Percentiles rank a stretch among this genome's conserved stretches.
Evolutionary conservation across 2,888 invertebrate genomes (phyloP).

Genomic region (Nomada lathburiana): DNA sequence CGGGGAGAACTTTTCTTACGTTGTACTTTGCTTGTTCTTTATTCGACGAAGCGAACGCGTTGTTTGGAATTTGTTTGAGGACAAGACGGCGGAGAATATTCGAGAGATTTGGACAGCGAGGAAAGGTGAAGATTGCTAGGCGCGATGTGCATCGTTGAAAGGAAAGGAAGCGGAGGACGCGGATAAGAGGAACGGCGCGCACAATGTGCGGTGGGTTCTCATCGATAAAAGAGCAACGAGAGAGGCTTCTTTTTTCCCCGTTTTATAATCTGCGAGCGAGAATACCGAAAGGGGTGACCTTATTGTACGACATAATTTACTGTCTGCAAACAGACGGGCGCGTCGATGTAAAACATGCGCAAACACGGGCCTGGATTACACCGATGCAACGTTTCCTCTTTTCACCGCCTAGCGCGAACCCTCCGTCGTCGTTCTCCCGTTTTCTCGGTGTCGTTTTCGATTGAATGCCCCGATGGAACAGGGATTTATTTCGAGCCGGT

Average conservation of each 20-base stretch:
- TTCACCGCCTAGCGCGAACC: conserved; percentile 3
- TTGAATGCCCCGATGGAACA: conserved; percentile 58
- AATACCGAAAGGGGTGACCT: conserved; percentile 77
- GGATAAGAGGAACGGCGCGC: neutral
- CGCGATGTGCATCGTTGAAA: neutral
- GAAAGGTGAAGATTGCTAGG: too few species aligned
- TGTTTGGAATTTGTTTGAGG: too few species aligned
- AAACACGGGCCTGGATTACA: conserved; percentile 66
- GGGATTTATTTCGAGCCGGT: conserved; percentile 78
- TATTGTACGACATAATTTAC: conserved; percentile 83
- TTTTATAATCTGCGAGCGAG: conserved; percentile 80
- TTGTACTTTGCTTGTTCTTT: too few species aligned
- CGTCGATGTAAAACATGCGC: conserved; percentile 75
- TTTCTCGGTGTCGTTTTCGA: conserved; percentile 68
- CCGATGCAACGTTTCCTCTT: conserved; percentile 41
- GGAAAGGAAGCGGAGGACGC: neutral
- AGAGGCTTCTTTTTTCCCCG: conserved; percentile 67
- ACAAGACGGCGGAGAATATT: too few species aligned
- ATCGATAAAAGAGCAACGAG: conserved; percentile 74
- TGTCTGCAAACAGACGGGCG: conserved; percentile 84
- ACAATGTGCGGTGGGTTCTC: neutral
- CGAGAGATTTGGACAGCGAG: too few species aligned
- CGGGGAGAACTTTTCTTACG: too few species aligned
- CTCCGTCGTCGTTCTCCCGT: conserved; percentile 12
- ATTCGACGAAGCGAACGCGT: too few species aligned